Conservation (phyloP, 2,888 invertebrate genomes). For the Alentia gelatinosa region DNA sequence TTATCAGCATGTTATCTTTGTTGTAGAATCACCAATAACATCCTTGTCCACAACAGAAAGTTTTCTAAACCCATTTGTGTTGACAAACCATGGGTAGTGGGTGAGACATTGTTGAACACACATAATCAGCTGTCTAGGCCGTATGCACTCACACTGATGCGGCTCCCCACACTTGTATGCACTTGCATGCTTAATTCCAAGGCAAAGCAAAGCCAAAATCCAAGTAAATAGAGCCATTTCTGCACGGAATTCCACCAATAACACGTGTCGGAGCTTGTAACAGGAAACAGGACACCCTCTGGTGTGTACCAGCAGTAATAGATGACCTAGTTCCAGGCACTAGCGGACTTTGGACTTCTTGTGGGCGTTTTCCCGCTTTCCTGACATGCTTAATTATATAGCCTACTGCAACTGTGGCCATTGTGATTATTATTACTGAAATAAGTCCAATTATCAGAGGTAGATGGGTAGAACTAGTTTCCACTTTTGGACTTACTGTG, state of each 20-base stretch:
- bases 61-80: not conserved
- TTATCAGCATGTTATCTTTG: no score
- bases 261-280: not conserved
- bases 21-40: no score
- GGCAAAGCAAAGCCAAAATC: not conserved
- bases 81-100: not conserved
- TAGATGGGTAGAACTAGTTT: not conserved
- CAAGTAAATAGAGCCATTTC: not conserved
- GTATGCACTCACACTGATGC: not conserved
- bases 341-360: not conserved
- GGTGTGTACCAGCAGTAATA: not conserved
- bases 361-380: not conserved
- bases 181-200: not conserved
- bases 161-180: not conserved
- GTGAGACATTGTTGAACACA: not conserved
- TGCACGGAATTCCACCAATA: not conserved
- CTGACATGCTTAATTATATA: not conserved
- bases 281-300: not conserved
- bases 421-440: not conserved
- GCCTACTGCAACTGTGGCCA: not conserved
- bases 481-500: not conserved
- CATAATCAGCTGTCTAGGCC: not conserved
- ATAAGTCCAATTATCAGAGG: not conserved
- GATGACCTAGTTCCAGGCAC: not conserved
- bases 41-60: no score